These are phyloP conservation scores for Dimorphilus gyrociliatus DNA, from an alignment of 2,888 invertebrate species.

Conservation along the genomic window DNA sequence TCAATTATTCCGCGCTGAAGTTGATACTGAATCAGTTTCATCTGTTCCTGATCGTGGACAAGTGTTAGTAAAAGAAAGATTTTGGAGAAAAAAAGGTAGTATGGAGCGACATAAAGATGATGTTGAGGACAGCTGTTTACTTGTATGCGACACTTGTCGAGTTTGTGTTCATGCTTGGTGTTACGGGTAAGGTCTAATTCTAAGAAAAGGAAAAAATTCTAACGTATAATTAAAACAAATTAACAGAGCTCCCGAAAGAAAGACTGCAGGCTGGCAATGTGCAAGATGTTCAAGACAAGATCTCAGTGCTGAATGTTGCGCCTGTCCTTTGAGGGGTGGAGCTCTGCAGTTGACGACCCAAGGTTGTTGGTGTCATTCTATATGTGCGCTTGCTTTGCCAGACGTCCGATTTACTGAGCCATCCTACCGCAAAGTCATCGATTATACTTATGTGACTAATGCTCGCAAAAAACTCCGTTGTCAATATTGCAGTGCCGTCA, in stretches of 20 bases:
- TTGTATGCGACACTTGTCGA: conserved; percentile 44
- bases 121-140: conserved; percentile 34
- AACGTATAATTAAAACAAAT: too few species aligned
- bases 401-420: conserved; percentile 34
- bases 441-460: conserved; percentile 15
- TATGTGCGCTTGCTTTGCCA: conserved; percentile 35
- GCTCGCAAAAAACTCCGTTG: conserved; percentile 17
- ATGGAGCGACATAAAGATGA: too few species aligned
- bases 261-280: conserved; percentile 2
- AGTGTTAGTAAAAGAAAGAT: too few species aligned
- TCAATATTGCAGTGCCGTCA: conserved; percentile 17
- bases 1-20: conserved; percentile 42
- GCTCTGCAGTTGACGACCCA: conserved; percentile 37
- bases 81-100: too few species aligned
- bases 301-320: conserved; percentile 33
- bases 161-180: conserved; percentile 46
- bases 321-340: conserved; percentile 44
- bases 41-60: too few species aligned
- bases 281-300: conserved; percentile 1
- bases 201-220: too few species aligned
- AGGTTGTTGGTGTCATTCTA: conserved; percentile 37
- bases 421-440: conserved; percentile 25
- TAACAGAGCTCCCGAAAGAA: neutral
- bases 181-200: too few species aligned
- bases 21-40: too few species aligned